Base-by-base conservation (phyloP, 2,888 invertebrate genomes). In the Lottia gigantea region DNA sequence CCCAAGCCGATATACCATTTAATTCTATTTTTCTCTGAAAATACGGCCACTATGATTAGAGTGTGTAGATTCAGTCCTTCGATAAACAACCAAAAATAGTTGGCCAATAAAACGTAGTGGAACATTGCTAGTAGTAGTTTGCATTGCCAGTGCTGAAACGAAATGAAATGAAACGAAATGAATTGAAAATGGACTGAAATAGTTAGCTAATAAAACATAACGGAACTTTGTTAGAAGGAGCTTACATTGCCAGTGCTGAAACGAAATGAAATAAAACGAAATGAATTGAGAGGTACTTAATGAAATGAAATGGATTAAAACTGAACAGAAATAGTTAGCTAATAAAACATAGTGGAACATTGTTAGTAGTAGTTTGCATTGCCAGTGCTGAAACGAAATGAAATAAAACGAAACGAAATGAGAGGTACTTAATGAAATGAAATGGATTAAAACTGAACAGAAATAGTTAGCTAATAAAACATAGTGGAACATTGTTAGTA, bases 1-100 rank as follows among this genome's bases (percentile, higher is more conserved):
- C 93, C 93, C 46, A 92, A 89, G 1, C 91, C 77, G 31, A 92
- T 90, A 87, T 93, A 93, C 73, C 90, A 89, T 15, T 90, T 88
- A 76, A 93, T 91, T 73, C 91, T 91, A 73, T 91, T 91, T 15
- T 91, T 90, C 83, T 93, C 92, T 0, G 92, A 91, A 86, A 93
- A 93, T 64, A 93, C 90, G 0, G 93, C 92, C 72, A 92, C 87
- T 82, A 92, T 92, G 70, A 93, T 92, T 62, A 93, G 89, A 85
- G 92, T 93, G 84, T 93, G 92, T 14, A 93, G 90, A 83, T 93
- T 93, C 1, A 93, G 89, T 0, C 93, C 93, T 86, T 93, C 93
- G 91, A 93, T 92, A 45, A 66, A 66, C 66, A 66, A 46, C 46
- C 31, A 46, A 12, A 25, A 66, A 25, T 31, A 66, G 8, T 64